These are phyloP conservation scores for Trissolcus basalis DNA, from an alignment of 1,140 invertebrate genomes.

Conservation along the genomic window DNA sequence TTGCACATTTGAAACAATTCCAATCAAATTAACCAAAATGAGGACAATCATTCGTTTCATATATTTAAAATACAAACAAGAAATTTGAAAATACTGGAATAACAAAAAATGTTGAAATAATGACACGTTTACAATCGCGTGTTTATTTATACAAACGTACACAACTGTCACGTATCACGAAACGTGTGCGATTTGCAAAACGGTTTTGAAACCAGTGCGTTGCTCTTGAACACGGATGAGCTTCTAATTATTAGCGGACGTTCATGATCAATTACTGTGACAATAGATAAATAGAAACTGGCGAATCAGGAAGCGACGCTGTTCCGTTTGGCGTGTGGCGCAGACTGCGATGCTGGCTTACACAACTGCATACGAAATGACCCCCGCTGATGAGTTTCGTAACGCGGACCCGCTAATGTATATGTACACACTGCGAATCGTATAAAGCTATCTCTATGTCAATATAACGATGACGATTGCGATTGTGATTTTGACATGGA, in stretches of 20 bases:
- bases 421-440: constrained; percentile 56
- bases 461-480: constrained; percentile 56
- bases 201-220: constrained; percentile 39
- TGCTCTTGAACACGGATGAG: constrained; percentile 53
- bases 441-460: constrained; percentile 59
- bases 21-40: too few species aligned
- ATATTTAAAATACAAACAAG: too few species aligned
- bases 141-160: neutral
- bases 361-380: constrained; percentile 60
- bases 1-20: too few species aligned
- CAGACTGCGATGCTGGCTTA: constrained; percentile 54
- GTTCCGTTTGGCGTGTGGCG: constrained; percentile 41
- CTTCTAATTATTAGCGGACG: constrained; percentile 61
- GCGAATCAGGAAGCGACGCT: constrained; percentile 58
- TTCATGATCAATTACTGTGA: constrained; percentile 61
- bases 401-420: constrained; percentile 54
- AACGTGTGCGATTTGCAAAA: constrained; percentile 50
- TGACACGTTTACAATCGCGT: too few species aligned
- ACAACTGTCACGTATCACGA: constrained; percentile 31
- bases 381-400: constrained; percentile 60
- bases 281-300: constrained; percentile 61
- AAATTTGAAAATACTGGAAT: too few species aligned
- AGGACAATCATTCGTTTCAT: too few species aligned
- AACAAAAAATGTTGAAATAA: too few species aligned
- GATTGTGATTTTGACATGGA: constrained; percentile 61